Base-by-base conservation (phyloP, 2,797 vertebrate genomes). In the Heteromormyrus szaboi region DNA sequence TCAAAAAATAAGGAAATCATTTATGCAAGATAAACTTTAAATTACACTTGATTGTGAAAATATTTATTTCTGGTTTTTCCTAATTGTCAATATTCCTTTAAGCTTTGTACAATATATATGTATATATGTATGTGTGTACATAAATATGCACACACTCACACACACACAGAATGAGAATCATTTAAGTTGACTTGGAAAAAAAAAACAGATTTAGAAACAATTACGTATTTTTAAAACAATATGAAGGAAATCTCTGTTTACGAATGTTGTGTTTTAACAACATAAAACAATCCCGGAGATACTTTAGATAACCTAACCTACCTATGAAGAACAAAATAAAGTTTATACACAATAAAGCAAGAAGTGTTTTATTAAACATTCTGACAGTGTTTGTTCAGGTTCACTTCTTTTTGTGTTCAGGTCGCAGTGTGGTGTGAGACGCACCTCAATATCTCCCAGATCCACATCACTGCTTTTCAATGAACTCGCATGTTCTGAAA, bases 391-490 rank as follows among this genome's bases (percentile, higher is more conserved):
- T 76, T 76, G 33, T 37, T 76, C 68, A 37, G 68, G 1, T 72
- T 72, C 29, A 17, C 19, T 72, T 72, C 11, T 37, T 37, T 76
- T 33, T 68, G 65, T 17, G 68, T 14, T 76, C 33, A 76, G 7
- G 8, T 17, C 9, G 14, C 68, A 76, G 68, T 14, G 33, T 1
- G 4, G 68, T 41, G 33, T 33, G 14, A 76, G 41, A 86, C 93
- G 94, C 14, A 93, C 95, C 92, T 88, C 93, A 89, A 93, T 93
- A 87, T 91, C 90, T 37, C 88, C 93, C 90, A 92, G 90, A 89
- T 92, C 90, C 91, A 91, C 92, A 91, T 94, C 93, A 90, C 91
- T 89, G 84, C 90, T 90, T 85, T 91, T 89, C 1, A 50, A 50
- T 90, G 89, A 91, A 84, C 88, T 83, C 84, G 85, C 65, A 89